phyloP scores from a whole-genome alignment of 2,113 vertebrate genomes.

The Mesoclemmys tuberculata region DNA sequence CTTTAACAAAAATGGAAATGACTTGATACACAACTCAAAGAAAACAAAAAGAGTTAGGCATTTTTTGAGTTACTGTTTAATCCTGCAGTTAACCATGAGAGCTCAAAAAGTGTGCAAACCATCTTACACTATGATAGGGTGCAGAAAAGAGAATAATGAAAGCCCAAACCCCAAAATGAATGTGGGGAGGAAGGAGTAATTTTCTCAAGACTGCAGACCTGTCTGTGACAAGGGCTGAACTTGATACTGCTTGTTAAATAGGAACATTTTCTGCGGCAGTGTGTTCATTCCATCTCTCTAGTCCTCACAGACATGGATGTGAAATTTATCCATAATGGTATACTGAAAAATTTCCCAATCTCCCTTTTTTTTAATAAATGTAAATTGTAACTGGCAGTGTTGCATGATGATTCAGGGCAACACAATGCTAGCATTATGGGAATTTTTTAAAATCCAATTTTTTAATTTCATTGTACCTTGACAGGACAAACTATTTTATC shows the following conservation, averaged over 20 bases:
- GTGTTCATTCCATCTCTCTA: neutral
- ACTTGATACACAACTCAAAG: neutral
- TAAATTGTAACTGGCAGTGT: neutral
- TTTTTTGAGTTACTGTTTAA: constrained; percentile 29
- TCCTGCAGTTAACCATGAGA: neutral
- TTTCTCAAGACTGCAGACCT: neutral
- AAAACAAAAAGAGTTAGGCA: neutral
- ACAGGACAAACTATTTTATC: neutral
- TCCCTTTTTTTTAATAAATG: neutral
- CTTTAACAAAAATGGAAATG: neutral
- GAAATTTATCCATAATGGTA: neutral
- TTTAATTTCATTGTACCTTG: neutral
- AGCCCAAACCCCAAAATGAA: neutral
- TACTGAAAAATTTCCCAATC: neutral
- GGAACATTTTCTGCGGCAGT: neutral
- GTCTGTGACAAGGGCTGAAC: neutral
- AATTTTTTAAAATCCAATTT: neutral
- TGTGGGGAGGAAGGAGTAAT: neutral
- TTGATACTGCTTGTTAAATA: neutral
- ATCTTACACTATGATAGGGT: neutral
- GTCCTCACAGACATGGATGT: constrained; percentile 7
- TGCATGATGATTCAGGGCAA: neutral
- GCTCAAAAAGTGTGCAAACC: neutral
- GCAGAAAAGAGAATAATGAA: neutral
- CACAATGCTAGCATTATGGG: neutral